phyloP scores from a whole-genome alignment of 2,888 invertebrate species.

The Mongoloraphidia duomilia region DNA sequence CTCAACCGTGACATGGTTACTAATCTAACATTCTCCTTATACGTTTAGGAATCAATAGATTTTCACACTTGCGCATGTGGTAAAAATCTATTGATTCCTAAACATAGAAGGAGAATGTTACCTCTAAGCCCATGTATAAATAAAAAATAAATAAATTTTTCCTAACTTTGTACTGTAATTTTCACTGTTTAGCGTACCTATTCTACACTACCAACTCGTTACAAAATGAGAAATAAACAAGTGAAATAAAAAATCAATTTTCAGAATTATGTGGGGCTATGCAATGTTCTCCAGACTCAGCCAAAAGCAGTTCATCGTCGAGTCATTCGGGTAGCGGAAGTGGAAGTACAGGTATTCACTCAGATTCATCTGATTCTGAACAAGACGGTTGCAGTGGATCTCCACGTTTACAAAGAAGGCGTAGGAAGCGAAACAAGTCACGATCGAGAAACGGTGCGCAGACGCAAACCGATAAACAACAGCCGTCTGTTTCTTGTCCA shows the following conservation, averaged over 20 bases:
- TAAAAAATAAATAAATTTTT: no score
- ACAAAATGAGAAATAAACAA: no score
- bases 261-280: conserved; percentile 23
- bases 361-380: conserved; percentile 52
- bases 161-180: not conserved
- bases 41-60: not conserved
- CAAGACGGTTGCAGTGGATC: conserved; percentile 63
- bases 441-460: conserved; percentile 31
- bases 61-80: not conserved
- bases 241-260: conserved; percentile 1
- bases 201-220: not conserved
- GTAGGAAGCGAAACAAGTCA: conserved; percentile 39
- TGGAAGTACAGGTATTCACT: conserved; percentile 33
- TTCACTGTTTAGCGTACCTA: not conserved
- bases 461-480: conserved; percentile 17
- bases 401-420: conserved; percentile 63
- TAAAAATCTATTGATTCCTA: no score
- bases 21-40: no score
- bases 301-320: conserved; percentile 34
- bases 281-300: conserved; percentile 33
- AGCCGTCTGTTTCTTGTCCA: conserved; percentile 21
- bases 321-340: conserved; percentile 31
- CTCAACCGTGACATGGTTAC: no score
- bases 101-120: no score
- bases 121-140: no score